Percentiles rank a stretch among this genome's conserved stretches.
phyloP scores from a whole-genome alignment of 2,797 vertebrate genomes.

The Pipistrellus kuhlii region DNA sequence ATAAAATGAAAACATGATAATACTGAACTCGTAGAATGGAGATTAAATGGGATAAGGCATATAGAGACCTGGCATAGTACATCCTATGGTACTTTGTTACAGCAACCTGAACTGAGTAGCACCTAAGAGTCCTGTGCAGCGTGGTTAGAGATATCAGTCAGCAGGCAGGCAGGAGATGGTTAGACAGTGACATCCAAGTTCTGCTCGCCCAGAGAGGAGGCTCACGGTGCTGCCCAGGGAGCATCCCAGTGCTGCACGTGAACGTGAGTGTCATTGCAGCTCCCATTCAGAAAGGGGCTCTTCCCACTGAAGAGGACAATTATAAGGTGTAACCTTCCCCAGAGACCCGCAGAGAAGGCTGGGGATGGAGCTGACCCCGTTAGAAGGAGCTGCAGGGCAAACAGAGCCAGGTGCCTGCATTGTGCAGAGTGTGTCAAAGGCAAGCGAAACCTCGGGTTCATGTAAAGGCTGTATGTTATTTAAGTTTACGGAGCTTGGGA shows the following conservation, averaged over 20 bases:
- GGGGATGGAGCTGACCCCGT: background rate
- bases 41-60: background rate
- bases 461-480: background rate
- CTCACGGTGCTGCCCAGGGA: background rate
- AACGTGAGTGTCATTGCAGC: background rate
- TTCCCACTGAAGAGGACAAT: slow-evolving; percentile 27
- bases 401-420: background rate
- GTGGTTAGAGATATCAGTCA: background rate
- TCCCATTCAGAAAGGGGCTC: slow-evolving; percentile 44
- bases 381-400: background rate
- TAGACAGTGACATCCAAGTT: background rate
- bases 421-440: slow-evolving; percentile 34
- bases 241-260: background rate
- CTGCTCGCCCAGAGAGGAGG: background rate
- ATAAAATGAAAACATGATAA: slow-evolving; percentile 41
- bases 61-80: background rate
- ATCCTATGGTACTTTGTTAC: background rate
- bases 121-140: background rate
- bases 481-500: background rate
- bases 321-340: background rate
- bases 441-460: background rate
- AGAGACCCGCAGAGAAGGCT: background rate
- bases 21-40: background rate
- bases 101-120: background rate
- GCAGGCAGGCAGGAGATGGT: background rate